Percentiles rank a stretch among this genome's conserved stretches.
These are phyloP conservation scores for Synanceia verrucosa DNA, from an alignment of 2,797 vertebrate species.

Conservation along the genomic window DNA sequence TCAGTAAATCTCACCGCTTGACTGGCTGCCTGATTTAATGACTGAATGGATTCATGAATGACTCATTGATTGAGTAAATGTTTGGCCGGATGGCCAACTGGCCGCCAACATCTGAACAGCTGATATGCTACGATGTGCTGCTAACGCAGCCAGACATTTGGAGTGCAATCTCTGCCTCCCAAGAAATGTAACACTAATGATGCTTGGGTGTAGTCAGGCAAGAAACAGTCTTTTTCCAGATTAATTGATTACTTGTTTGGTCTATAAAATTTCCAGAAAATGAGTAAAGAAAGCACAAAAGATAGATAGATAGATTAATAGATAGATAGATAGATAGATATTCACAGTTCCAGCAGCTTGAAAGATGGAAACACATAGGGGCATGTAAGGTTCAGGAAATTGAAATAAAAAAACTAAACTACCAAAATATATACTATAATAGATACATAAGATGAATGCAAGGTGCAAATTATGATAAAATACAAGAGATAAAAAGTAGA, in stretches of 20 bases:
- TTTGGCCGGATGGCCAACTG: slow-evolving; percentile 45
- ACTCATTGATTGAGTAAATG: slow-evolving; percentile 54
- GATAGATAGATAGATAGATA: too few relatives aligned
- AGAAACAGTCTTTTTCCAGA: too few relatives aligned
- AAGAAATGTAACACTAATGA: neutral
- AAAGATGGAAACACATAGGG: too few relatives aligned
- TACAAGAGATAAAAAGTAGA: too few relatives aligned
- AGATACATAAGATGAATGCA: too few relatives aligned
- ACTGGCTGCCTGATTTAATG: slow-evolving; percentile 29
- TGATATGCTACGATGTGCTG: slow-evolving; percentile 35
- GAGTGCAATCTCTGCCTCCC: neutral
- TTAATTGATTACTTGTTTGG: neutral
- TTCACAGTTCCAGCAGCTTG: too few relatives aligned
- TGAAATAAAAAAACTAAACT: too few relatives aligned
- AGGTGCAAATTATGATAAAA: too few relatives aligned
- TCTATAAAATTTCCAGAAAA: neutral
- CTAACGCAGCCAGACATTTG: slow-evolving; percentile 2
- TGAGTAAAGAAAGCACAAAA: neutral
- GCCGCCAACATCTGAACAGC: slow-evolving; percentile 29
- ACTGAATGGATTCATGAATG: slow-evolving; percentile 46
- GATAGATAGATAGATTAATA: too few relatives aligned
- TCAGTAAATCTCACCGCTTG: slow-evolving; percentile 25
- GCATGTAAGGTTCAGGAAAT: too few relatives aligned
- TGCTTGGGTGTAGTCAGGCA: too few relatives aligned
- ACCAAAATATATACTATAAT: too few relatives aligned